Percentiles rank a stretch among this genome's conserved stretches.
Conservation (phyloP, 2,797 vertebrate species). For the Spheniscus humboldti region DNA sequence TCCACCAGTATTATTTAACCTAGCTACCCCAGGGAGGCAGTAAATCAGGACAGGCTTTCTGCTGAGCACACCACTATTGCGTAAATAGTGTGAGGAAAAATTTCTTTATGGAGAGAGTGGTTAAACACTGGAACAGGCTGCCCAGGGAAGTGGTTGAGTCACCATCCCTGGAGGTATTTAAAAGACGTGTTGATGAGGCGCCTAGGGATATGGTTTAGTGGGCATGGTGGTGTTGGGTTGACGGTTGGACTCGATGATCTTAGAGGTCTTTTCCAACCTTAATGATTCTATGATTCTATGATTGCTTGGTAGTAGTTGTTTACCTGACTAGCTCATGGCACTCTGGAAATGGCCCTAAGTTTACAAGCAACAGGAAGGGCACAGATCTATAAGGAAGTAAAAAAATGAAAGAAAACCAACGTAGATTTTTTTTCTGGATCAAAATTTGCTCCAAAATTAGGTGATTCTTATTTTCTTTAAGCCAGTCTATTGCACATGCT, state of each 20-base stretch:
- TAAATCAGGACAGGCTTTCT: conserved; percentile 29
- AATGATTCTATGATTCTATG: no score
- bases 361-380: not conserved
- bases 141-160: no score
- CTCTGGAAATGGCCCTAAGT: not conserved
- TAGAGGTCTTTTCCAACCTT: no score
- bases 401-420: not conserved
- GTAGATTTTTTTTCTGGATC: not conserved
- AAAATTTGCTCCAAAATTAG: not conserved
- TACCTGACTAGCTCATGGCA: not conserved
- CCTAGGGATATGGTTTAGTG: no score
- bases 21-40: not conserved
- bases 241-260: no score
- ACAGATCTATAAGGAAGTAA: not conserved
- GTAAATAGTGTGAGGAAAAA: no score
- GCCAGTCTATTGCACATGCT: not conserved
- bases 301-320: not conserved
- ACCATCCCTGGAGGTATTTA: no score
- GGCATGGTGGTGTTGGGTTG: no score
- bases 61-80: not conserved
- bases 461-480: not conserved
- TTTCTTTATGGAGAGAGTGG: no score
- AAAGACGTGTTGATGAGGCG: no score
- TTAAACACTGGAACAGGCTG: no score
- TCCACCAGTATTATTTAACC: conserved; percentile 42